Conservation (phyloP, 1,140 invertebrate species). For the Drosophila bipectinata region DNA sequence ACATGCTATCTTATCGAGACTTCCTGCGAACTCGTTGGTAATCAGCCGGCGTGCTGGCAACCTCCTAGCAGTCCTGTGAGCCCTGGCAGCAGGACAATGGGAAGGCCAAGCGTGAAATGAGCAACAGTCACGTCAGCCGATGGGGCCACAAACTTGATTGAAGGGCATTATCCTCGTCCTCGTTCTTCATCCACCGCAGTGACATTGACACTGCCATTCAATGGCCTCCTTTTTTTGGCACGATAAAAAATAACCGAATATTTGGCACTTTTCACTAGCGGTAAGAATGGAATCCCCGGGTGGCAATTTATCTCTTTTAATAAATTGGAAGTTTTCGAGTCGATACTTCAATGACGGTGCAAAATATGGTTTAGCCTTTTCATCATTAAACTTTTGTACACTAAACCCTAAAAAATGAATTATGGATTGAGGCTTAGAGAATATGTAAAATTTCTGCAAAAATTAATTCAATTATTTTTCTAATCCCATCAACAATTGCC, state of each 20-base stretch:
- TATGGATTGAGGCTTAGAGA: background rate
- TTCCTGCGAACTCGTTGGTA: slow-evolving; percentile 40
- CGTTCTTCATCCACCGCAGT: slow-evolving; percentile 15
- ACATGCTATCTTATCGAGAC: slow-evolving; percentile 38
- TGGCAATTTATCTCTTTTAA: slow-evolving; percentile 46
- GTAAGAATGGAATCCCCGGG: slow-evolving; percentile 9
- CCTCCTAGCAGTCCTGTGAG: background rate
- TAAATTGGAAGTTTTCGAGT: slow-evolving; percentile 40
- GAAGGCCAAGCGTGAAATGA: slow-evolving; percentile 49
- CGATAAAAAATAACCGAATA: slow-evolving; percentile 40
- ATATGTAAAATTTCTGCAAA: slow-evolving; percentile 2
- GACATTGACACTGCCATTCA: slow-evolving; percentile 39
- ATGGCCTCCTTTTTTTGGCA: slow-evolving; percentile 30
- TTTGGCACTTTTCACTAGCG: slow-evolving; percentile 21
- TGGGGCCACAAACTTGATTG: slow-evolving; percentile 41
- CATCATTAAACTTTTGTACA: background rate
- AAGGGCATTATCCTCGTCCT: slow-evolving; percentile 41
- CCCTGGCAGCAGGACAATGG: slow-evolving; percentile 35
- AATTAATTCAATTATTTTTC: slow-evolving; percentile 16
- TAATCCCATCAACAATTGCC: slow-evolving; percentile 15
- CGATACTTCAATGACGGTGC: slow-evolving; percentile 32
- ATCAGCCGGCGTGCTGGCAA: slow-evolving; percentile 31
- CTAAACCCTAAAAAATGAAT: background rate
- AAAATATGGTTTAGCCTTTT: slow-evolving; percentile 20
- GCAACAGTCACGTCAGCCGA: slow-evolving; percentile 48